phyloP scores from a whole-genome alignment of 2,797 vertebrate genomes.

The Tokudaia tokunoshimensis region DNA sequence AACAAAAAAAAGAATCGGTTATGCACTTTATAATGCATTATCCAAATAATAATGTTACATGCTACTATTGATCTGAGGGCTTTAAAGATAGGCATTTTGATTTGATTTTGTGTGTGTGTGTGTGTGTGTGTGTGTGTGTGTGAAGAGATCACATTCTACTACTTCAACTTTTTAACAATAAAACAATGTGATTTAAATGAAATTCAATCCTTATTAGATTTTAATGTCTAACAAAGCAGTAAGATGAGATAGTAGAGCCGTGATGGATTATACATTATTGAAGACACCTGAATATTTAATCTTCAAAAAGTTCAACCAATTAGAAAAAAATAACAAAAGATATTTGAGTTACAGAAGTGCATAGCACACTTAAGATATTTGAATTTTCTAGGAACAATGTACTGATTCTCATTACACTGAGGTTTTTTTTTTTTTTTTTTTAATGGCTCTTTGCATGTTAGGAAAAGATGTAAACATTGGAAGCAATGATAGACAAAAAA shows the following conservation, averaged over 20 bases:
- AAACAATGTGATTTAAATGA: constrained; percentile 13
- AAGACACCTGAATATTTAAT: constrained; percentile 65
- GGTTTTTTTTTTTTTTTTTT: background rate
- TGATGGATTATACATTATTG: constrained; percentile 38
- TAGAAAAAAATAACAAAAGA: constrained; percentile 60
- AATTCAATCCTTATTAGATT: constrained; percentile 47
- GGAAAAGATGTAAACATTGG: background rate
- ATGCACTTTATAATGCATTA: constrained; percentile 78
- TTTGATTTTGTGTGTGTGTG: background rate
- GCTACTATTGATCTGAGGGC: background rate
- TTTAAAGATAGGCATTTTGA: background rate
- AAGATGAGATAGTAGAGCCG: constrained; percentile 21
- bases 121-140: background rate
- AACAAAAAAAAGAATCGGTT: constrained; percentile 28
- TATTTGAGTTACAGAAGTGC: constrained; percentile 52
- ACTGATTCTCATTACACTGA: background rate
- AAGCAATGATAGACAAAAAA: constrained; percentile 56
- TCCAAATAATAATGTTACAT: constrained; percentile 21
- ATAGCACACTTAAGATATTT: constrained; percentile 15
- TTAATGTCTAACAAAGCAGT: constrained; percentile 36
- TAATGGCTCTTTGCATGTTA: constrained; percentile 1
- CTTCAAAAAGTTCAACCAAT: constrained; percentile 48
- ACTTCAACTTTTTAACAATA: constrained; percentile 21
- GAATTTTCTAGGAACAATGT: constrained; percentile 25
- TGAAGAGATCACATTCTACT: background rate